These are phyloP conservation scores for Pandemis heparana DNA, from an alignment of 2,888 invertebrate species.

Conservation along the genomic window DNA sequence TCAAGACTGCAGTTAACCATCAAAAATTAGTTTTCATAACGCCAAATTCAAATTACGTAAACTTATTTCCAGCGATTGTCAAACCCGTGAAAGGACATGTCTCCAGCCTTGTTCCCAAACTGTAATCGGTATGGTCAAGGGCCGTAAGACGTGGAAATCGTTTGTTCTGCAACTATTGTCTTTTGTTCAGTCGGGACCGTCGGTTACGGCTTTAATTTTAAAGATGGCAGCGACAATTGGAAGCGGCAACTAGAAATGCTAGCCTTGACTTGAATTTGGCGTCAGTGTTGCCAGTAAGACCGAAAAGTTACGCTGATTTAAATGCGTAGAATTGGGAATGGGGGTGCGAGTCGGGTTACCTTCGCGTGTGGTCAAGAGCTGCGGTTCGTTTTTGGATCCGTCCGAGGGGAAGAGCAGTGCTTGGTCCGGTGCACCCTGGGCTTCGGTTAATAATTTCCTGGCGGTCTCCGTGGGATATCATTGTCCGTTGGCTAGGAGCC, in stretches of 20 bases:
- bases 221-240: constrained; percentile 24
- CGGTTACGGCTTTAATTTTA: constrained; percentile 40
- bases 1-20: not conserved
- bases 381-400: too few relatives aligned
- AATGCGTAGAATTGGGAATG: too few relatives aligned
- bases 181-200: constrained; percentile 10
- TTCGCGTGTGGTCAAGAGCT: too few relatives aligned
- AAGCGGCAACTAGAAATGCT: constrained; percentile 18
- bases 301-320: not conserved
- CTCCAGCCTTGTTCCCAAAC: constrained; percentile 37
- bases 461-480: too few relatives aligned
- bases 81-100: constrained; percentile 38
- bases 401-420: too few relatives aligned
- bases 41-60: constrained; percentile 4
- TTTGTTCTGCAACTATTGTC: constrained; percentile 38
- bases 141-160: constrained; percentile 33
- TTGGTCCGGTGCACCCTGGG: too few relatives aligned
- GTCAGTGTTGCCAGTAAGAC: not conserved
- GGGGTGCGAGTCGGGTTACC: too few relatives aligned
- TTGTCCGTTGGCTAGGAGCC: too few relatives aligned
- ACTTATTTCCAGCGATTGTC: constrained; percentile 23
- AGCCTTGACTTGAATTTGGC: constrained; percentile 35
- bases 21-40: not conserved
- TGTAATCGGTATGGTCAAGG: constrained; percentile 33
- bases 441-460: too few relatives aligned